Percentiles rank a stretch among this genome's conserved stretches.
Conservation (phyloP, 1,140 invertebrate genomes). For the Drosophila busckii region DNA sequence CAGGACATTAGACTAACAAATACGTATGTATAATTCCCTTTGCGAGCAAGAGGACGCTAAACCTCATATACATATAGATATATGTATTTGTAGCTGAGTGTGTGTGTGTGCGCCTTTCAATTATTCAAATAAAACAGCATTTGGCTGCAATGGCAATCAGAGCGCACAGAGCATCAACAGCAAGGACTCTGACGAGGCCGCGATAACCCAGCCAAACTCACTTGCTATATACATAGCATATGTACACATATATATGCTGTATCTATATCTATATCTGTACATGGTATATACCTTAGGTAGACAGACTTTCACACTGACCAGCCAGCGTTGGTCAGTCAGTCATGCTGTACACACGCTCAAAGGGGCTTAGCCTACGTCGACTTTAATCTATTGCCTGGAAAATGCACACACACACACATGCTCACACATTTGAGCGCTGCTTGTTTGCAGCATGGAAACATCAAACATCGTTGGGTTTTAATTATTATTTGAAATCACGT, state of each 20-base stretch:
- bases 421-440: conserved; percentile 5
- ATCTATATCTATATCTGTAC: too few relatives aligned
- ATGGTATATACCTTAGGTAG: too few relatives aligned
- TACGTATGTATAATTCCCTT: conserved; percentile 77
- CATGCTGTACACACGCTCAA: conserved; percentile 27
- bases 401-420: conserved; percentile 7
- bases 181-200: background rate
- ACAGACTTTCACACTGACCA: too few relatives aligned
- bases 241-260: too few relatives aligned
- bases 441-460: conserved; percentile 37
- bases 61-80: background rate
- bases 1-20: conserved; percentile 68
- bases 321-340: conserved; percentile 15
- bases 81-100: conserved; percentile 14
- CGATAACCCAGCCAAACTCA: too few relatives aligned
- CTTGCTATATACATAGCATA: too few relatives aligned
- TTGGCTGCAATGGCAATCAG: conserved; percentile 27
- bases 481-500: conserved; percentile 53
- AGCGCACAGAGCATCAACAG: background rate
- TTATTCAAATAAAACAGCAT: conserved; percentile 73
- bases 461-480: conserved; percentile 51
- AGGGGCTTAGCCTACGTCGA: conserved; percentile 28
- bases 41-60: conserved; percentile 20
- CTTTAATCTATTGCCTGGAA: conserved; percentile 44
- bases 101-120: conserved; percentile 48